Evolutionary conservation across 2,113 vertebrate species (phyloP).

Genomic region (Prionailurus viverrinus): DNA sequence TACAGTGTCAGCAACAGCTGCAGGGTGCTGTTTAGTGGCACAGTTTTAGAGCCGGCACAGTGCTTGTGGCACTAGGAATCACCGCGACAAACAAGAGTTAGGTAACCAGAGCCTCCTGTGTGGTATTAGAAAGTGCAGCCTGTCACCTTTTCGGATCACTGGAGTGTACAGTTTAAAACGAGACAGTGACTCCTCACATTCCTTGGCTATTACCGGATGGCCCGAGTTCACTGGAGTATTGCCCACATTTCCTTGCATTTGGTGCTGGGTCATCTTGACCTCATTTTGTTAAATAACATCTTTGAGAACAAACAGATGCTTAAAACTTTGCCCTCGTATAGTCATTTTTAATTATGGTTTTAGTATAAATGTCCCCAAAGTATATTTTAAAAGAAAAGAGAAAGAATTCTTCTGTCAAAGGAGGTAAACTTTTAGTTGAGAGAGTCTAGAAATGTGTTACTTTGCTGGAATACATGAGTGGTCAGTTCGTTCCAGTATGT

Average conservation of each 20-base stretch:
- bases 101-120: not conserved
- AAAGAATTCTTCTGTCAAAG: slow-evolving; percentile 30
- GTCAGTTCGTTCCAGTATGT: not conserved
- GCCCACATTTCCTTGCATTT: slow-evolving; percentile 17
- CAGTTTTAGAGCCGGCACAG: not conserved
- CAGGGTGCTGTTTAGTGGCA: not conserved
- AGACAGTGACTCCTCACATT: slow-evolving; percentile 1
- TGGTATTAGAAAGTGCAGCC: not conserved
- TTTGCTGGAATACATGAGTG: not conserved
- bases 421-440: slow-evolving; percentile 43
- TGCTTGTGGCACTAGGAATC: not conserved
- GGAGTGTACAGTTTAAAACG: not conserved
- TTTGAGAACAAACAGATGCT: slow-evolving; percentile 52
- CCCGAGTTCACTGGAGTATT: not conserved
- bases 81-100: not conserved
- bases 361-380: not conserved
- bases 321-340: not conserved
- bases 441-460: not conserved
- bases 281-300: slow-evolving; percentile 38
- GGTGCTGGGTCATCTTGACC: slow-evolving; percentile 29
- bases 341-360: slow-evolving; percentile 24
- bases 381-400: slow-evolving; percentile 34
- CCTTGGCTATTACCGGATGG: not conserved
- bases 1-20: not conserved
- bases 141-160: slow-evolving; percentile 29